These are phyloP conservation scores for Entosphenus tridentatus DNA, from an alignment of 2,113 vertebrate species.

Conservation along the genomic window DNA sequence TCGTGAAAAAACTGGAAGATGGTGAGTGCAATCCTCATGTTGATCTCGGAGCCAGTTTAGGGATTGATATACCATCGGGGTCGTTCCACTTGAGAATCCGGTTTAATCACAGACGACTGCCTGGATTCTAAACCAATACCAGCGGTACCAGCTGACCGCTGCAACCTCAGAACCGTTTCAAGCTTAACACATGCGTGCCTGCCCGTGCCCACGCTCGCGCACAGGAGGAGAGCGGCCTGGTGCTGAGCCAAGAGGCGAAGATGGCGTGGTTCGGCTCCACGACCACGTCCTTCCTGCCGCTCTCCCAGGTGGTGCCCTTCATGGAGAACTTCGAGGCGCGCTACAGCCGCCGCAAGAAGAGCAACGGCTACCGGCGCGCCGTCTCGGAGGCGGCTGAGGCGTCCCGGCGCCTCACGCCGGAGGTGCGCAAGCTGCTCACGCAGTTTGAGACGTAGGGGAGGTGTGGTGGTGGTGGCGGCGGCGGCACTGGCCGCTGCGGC, in stretches of 20 bases:
- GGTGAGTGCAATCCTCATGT: no score
- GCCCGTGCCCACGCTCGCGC: no score
- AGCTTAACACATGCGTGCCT: no score
- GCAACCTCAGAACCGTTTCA: no score
- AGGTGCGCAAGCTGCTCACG: constrained; percentile 79
- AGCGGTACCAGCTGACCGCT: no score
- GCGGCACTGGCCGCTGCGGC: constrained; percentile 23
- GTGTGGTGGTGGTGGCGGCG: constrained; percentile 31
- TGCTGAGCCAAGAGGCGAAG: constrained; percentile 69
- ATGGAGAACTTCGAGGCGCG: constrained; percentile 91
- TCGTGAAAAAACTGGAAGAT: no score
- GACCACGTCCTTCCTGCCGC: constrained; percentile 79
- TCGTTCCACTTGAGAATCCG: no score
- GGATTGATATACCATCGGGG: no score
- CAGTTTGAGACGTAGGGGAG: constrained; percentile 89
- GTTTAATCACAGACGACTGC: no score
- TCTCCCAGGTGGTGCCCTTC: constrained; percentile 73
- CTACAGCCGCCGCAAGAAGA: constrained; percentile 95
- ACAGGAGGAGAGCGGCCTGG: constrained; percentile 58
- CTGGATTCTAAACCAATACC: no score
- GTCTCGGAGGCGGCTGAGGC: constrained; percentile 85
- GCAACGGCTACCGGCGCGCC: constrained; percentile 75
- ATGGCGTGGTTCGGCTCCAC: constrained; percentile 98
- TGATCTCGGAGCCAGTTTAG: no score
- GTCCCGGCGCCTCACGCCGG: constrained; percentile 85